A percentile compares a stretch with the other conserved stretches of the same genome.
Conservation (phyloP, 2,888 invertebrate species). For the Drosophila pseudotalamancana region DNA sequence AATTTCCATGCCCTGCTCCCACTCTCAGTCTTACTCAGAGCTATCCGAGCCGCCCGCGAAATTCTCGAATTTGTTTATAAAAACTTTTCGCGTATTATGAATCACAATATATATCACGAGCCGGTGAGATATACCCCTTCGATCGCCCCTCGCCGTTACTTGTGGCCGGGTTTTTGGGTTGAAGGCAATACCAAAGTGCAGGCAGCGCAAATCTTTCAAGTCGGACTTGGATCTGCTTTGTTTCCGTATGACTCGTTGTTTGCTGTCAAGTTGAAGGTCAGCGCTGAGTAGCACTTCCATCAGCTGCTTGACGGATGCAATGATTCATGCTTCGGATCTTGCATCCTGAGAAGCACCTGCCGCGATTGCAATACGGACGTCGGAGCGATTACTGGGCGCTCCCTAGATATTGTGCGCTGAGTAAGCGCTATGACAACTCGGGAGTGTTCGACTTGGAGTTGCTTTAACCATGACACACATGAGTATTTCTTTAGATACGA, state of each 20-base stretch:
- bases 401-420: slow-evolving; percentile 18
- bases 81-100: slow-evolving; percentile 67
- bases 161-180: slow-evolving; percentile 44
- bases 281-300: slow-evolving; percentile 7
- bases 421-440: slow-evolving; percentile 22
- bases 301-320: slow-evolving; percentile 19
- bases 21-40: slow-evolving; percentile 18
- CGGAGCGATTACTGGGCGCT: neutral
- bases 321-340: slow-evolving; percentile 41
- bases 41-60: slow-evolving; percentile 38
- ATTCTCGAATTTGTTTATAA: slow-evolving; percentile 61
- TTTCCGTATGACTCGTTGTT: slow-evolving; percentile 74
- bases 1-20: neutral
- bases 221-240: slow-evolving; percentile 53
- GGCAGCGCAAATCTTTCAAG: slow-evolving; percentile 38
- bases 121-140: slow-evolving; percentile 4
- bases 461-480: neutral
- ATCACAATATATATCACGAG: slow-evolving; percentile 52
- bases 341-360: slow-evolving; percentile 53
- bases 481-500: too few species aligned
- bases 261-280: slow-evolving; percentile 72
- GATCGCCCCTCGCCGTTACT: neutral
- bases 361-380: slow-evolving; percentile 12
- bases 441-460: neutral
- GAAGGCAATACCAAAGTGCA: slow-evolving; percentile 74